Conservation (phyloP, 2,797 vertebrate species). For the Caiman crocodilus region DNA sequence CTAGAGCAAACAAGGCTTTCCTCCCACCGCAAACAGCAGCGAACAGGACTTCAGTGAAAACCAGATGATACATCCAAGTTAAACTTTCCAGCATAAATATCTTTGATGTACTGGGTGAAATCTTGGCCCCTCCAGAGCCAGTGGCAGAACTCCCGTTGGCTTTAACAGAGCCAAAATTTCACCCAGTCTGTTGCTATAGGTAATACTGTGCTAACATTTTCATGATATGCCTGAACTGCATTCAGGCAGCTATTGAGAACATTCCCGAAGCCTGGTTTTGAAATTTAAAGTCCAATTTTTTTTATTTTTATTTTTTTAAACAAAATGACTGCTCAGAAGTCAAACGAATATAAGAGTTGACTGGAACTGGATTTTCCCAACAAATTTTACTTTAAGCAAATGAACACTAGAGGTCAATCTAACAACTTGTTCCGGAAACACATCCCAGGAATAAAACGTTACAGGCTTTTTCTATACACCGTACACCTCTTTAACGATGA, state of each 20-base stretch:
- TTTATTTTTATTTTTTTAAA: constrained; percentile 2
- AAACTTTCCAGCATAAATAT: constrained; percentile 43
- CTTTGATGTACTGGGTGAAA: constrained; percentile 46
- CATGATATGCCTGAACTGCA: constrained; percentile 25
- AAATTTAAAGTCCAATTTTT: not conserved
- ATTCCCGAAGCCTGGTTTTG: constrained; percentile 10
- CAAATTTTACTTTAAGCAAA: constrained; percentile 16
- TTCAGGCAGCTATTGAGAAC: constrained; percentile 35
- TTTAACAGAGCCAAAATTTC: not conserved
- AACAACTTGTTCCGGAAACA: constrained; percentile 63
- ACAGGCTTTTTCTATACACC: constrained; percentile 33
- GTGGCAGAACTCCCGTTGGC: constrained; percentile 45
- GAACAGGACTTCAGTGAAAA: constrained; percentile 24
- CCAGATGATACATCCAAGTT: not conserved
- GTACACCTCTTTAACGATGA: constrained; percentile 52
- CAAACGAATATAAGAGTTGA: not conserved
- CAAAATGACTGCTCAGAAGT: constrained; percentile 3
- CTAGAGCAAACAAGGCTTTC: not conserved
- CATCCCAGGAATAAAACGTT: constrained; percentile 55
- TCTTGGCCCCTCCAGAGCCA: accelerated
- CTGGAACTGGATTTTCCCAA: not conserved
- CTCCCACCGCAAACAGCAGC: not conserved
- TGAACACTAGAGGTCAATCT: constrained; percentile 72
- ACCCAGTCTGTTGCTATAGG: constrained; percentile 33
- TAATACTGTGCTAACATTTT: constrained; percentile 40